Evolutionary conservation across 1,140 invertebrate species (phyloP).

Genomic region (Bombus haemorrhoidalis): DNA sequence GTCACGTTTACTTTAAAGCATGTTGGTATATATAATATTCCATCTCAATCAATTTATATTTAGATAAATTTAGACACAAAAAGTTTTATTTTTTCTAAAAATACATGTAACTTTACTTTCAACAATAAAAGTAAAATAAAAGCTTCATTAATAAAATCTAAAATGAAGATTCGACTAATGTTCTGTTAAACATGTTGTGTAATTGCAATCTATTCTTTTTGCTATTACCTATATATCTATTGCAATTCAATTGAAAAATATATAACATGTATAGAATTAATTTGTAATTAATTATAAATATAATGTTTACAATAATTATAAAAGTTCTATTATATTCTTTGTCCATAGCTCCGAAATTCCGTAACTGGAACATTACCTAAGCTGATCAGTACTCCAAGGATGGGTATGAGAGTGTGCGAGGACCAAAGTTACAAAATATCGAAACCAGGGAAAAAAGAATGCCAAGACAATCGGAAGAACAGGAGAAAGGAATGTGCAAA

Average conservation of each 20-base stretch:
- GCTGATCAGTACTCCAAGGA: conserved; percentile 65
- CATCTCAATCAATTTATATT: not conserved
- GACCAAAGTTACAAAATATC: conserved; percentile 40
- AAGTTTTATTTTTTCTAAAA: not conserved
- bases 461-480: conserved; percentile 78
- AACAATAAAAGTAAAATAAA: not conserved
- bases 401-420: conserved; percentile 29
- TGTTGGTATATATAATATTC: not conserved
- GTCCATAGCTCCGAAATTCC: conserved; percentile 45
- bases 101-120: not conserved
- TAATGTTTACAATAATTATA: not conserved
- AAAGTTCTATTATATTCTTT: not conserved
- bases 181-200: not conserved
- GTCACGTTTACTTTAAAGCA: not conserved
- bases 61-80: not conserved
- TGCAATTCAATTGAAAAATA: not conserved
- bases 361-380: conserved; percentile 47
- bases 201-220: not conserved
- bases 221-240: too few species aligned
- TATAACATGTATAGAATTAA: too few species aligned
- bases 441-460: conserved; percentile 71
- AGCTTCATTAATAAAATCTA: not conserved
- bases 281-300: not conserved
- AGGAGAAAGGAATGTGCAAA: conserved; percentile 77
- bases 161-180: not conserved